Evolutionary conservation across 2,888 invertebrate genomes (phyloP).

Genomic region (Strigamia maritima): DNA sequence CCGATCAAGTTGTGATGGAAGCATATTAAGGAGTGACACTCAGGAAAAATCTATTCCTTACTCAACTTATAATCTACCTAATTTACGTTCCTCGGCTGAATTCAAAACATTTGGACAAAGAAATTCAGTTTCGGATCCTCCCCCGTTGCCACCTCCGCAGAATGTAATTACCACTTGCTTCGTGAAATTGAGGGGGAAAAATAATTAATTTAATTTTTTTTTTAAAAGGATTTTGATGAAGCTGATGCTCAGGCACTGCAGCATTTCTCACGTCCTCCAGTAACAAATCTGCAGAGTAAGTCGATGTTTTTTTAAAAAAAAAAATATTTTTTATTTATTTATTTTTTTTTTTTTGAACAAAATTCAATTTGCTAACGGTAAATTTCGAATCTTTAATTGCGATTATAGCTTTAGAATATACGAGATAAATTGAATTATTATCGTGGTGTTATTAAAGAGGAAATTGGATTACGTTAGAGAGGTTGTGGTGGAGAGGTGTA

Average conservation of each 20-base stretch:
- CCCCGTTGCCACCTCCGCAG: constrained; percentile 19
- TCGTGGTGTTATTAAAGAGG: background rate
- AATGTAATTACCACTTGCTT: background rate
- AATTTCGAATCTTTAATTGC: background rate
- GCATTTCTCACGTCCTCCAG: constrained; percentile 35
- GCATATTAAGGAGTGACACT: constrained; percentile 8
- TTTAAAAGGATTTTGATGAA: constrained; percentile 29
- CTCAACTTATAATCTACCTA: constrained; percentile 33
- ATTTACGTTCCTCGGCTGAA: constrained; percentile 34
- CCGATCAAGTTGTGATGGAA: constrained; percentile 8
- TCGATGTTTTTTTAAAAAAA: no score
- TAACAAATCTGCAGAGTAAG: constrained; percentile 1
- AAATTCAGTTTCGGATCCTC: constrained; percentile 11
- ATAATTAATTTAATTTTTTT: background rate
- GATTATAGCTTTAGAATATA: background rate
- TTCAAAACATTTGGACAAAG: constrained; percentile 37
- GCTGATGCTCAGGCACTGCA: constrained; percentile 1
- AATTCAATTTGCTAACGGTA: background rate
- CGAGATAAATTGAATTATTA: background rate
- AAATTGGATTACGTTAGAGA: background rate
- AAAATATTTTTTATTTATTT: no score
- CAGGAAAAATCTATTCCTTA: constrained; percentile 38
- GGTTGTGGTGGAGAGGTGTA: background rate
- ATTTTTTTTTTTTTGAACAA: background rate
- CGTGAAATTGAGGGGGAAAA: background rate